These are phyloP conservation scores for Anabas testudineus DNA, from an alignment of 2,797 vertebrate genomes.

Conservation along the genomic window DNA sequence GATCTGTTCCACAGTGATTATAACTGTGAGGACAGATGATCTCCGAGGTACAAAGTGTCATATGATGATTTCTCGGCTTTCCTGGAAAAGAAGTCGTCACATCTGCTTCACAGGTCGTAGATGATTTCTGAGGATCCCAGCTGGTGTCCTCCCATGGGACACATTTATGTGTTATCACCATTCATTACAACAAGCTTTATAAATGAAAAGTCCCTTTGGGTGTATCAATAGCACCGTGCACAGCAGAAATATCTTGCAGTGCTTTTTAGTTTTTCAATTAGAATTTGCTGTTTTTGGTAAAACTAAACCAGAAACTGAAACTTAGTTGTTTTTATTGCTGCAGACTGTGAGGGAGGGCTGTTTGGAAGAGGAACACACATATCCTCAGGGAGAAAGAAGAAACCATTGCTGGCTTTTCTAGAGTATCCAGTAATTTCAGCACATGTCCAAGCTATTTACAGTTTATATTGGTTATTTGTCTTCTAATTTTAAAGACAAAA, in stretches of 20 bases:
- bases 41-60: slow-evolving; percentile 25
- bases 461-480: slow-evolving; percentile 8
- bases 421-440: slow-evolving; percentile 45
- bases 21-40: slow-evolving; percentile 47
- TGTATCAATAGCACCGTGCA: slow-evolving; percentile 33
- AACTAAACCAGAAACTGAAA: slow-evolving; percentile 38
- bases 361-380: slow-evolving; percentile 38
- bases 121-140: slow-evolving; percentile 67
- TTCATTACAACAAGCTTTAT: slow-evolving; percentile 70
- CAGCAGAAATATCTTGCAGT: slow-evolving; percentile 21
- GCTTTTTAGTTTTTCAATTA: slow-evolving; percentile 33
- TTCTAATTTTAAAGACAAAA: slow-evolving; percentile 23
- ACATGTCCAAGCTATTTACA: slow-evolving; percentile 13
- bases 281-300: slow-evolving; percentile 35
- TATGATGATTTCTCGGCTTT: slow-evolving; percentile 46
- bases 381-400: slow-evolving; percentile 40
- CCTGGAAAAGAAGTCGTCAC: slow-evolving; percentile 59
- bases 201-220: slow-evolving; percentile 68
- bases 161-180: slow-evolving; percentile 69
- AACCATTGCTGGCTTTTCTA: slow-evolving; percentile 42
- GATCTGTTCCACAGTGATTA: slow-evolving; percentile 46
- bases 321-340: slow-evolving; percentile 41
- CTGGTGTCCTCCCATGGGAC: slow-evolving; percentile 66
- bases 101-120: slow-evolving; percentile 69
- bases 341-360: slow-evolving; percentile 41